Evolutionary conservation across 2,888 invertebrate genomes (phyloP).

Genomic region (Dicranocentrus wangi): DNA sequence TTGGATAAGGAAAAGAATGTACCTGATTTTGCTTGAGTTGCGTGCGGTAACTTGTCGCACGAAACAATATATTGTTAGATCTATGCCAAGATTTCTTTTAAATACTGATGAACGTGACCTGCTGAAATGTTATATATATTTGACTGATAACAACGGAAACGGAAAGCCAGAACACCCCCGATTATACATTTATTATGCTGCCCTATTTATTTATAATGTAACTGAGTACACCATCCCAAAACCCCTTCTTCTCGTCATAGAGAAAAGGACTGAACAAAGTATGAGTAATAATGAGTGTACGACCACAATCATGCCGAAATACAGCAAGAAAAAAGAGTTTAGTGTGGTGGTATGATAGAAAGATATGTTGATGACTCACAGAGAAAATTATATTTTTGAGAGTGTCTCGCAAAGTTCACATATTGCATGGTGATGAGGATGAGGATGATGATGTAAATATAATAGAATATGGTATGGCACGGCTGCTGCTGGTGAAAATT

Average conservation of each 20-base stretch:
- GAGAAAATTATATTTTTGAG: not conserved
- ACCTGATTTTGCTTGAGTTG: slow-evolving; percentile 34
- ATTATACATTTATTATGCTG: not conserved
- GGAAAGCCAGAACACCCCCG: not conserved
- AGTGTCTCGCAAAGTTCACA: not conserved
- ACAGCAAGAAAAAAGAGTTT: not conserved
- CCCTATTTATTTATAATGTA: not conserved
- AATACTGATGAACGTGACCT: slow-evolving; percentile 60
- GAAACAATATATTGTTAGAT: not conserved
- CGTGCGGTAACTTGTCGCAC: not conserved
- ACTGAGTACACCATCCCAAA: not conserved
- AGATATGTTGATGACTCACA: too few species aligned
- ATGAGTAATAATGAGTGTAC: not conserved
- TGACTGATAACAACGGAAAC: slow-evolving; percentile 34
- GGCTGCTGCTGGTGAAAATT: too few species aligned
- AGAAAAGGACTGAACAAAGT: not conserved
- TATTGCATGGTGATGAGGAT: not conserved
- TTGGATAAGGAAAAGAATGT: slow-evolving; percentile 29
- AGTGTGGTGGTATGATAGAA: too few species aligned
- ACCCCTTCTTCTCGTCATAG: not conserved
- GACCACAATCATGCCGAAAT: not conserved
- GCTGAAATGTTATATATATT: slow-evolving; percentile 37
- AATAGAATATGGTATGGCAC: too few species aligned
- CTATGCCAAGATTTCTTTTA: too few species aligned
- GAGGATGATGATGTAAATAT: not conserved